Base-by-base conservation (phyloP, 23 tunicate genomes). In the Ascidia mentula region DNA sequence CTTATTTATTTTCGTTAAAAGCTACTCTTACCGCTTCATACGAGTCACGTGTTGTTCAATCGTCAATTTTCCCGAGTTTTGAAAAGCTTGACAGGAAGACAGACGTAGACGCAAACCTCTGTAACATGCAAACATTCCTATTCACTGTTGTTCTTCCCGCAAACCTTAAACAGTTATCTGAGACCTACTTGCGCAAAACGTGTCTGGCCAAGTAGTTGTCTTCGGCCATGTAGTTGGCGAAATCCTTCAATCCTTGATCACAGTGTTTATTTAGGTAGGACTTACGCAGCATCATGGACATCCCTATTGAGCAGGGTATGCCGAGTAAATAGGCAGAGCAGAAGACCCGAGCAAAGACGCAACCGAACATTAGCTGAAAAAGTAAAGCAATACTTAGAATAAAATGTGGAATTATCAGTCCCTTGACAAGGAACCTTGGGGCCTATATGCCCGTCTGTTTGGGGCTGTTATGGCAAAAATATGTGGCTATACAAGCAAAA, bases 211-310 rank as follows among this genome's bases (percentile, higher is more conserved):
- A 79, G 36, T 79, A 79, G 46, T 85, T 71, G 34, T 85, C 89
- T 40, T 85, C 89, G 12, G 89, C 89, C 35, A 85, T 85, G 69
- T 79, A 85, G 34, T 36, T 85, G 2, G 89, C 70, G 6, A 85
- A 38, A 24, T 79, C 73, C 34, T 33, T 36, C 6, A 85, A 59
- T 22, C 89, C 89, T 28, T 9, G 22, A 20, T 78, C 84, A 20
- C 38, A 80, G 18, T 78, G 40, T 22, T 79, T 71, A 20, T 85
- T 72, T 31, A 85, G 32, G 31, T 70, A 71, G 42, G 69, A 69
- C 40, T 46, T 40, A 6, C 89, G 73, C 1, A 85, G 80, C 24
- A 85, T 12, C 30, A 70, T 85, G 9, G 89, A 85, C 84, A 79
- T 78, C 20, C 89, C 89, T 46, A 83, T 69, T 18, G 46, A 26